phyloP scores from a whole-genome alignment of 2,888 invertebrate genomes.

The Icerya purchasi region DNA sequence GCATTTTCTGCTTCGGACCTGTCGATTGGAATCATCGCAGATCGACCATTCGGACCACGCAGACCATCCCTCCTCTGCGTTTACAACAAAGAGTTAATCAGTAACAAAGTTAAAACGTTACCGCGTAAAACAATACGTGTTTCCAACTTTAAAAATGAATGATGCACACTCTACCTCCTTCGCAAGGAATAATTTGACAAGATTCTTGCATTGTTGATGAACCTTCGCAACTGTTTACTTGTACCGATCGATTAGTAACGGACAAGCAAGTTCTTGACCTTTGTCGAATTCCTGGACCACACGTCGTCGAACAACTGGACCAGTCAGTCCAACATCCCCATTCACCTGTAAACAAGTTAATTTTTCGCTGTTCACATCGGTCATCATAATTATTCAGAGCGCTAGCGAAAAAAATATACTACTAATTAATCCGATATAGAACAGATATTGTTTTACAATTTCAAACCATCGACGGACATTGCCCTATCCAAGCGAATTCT shows the following conservation, averaged over 20 bases:
- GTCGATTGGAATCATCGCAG: constrained; percentile 41
- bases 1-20: constrained; percentile 46
- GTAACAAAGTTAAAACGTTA: neutral
- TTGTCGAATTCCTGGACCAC: constrained; percentile 44
- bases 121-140: neutral
- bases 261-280: constrained; percentile 42
- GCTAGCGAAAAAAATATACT: no score
- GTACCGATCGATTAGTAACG: constrained; percentile 19
- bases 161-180: constrained; percentile 30
- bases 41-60: constrained; percentile 50
- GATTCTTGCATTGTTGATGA: constrained; percentile 39
- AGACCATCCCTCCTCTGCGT: constrained; percentile 39
- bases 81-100: no score
- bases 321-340: constrained; percentile 79
- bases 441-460: no score
- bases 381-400: no score
- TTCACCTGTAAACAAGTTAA: constrained; percentile 29
- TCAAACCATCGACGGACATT: no score
- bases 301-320: constrained; percentile 53
- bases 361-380: neutral
- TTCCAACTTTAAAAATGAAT: no score
- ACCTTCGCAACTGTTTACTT: constrained; percentile 34
- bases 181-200: constrained; percentile 47
- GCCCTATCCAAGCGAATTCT: no score
- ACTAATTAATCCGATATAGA: no score